phyloP scores from a whole-genome alignment of 2,888 invertebrate genomes.

The Cerastoderma edule region DNA sequence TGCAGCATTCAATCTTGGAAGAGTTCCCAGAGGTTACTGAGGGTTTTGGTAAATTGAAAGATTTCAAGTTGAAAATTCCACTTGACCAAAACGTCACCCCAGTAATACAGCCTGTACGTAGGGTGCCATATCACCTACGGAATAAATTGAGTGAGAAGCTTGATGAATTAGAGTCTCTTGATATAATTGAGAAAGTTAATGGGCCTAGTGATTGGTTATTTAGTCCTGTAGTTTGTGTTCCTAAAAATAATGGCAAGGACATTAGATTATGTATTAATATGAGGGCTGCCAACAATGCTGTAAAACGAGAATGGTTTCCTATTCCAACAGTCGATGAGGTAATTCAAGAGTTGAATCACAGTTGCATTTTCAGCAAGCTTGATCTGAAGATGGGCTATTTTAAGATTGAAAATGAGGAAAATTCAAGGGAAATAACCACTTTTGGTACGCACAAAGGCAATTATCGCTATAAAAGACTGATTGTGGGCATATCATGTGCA shows the following conservation, averaged over 20 bases:
- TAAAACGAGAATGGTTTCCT: constrained; percentile 18
- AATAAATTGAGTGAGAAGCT: constrained; percentile 28
- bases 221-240: constrained; percentile 38
- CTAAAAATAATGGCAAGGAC: constrained; percentile 5
- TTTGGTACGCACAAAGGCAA: constrained; percentile 22
- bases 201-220: constrained; percentile 44
- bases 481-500: constrained; percentile 18
- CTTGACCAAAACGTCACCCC: constrained; percentile 27
- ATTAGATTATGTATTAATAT: constrained; percentile 22
- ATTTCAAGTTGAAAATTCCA: constrained; percentile 41
- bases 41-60: constrained; percentile 46
- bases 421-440: constrained; percentile 25
- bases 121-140: constrained; percentile 41
- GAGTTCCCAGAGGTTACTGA: constrained; percentile 17
- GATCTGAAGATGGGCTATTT: constrained; percentile 21
- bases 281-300: constrained; percentile 25
- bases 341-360: constrained; percentile 26
- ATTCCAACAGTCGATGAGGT: constrained; percentile 29
- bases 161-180: constrained; percentile 22
- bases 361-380: constrained; percentile 21
- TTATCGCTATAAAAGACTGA: constrained; percentile 21
- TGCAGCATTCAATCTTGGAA: neutral
- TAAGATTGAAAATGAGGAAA: constrained; percentile 17
- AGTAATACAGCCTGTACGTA: constrained; percentile 37
- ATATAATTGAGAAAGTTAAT: constrained; percentile 45